Evolutionary conservation across 2,888 invertebrate species (phyloP), one percentile per base, ranked within the genome.

Genomic region (Campoplex capitator): DNA sequence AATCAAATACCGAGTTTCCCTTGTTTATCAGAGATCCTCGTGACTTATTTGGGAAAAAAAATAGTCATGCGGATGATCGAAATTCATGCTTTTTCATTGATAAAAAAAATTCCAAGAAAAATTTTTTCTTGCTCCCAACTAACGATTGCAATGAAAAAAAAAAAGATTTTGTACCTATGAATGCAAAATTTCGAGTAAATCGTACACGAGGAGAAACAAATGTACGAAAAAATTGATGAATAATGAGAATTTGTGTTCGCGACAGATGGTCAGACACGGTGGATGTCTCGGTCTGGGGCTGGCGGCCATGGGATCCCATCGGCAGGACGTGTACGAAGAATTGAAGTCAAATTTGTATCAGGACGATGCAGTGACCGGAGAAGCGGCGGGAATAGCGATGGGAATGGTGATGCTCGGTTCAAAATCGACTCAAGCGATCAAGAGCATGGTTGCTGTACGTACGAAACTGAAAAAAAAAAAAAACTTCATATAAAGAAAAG

Each of bases 321-420:
- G 99, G 70, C 97, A 98, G 94, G 99, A 99, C 95, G 97, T 99
- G 8, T 99, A 99, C 94, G 99, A 99, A 92, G 98, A 99, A 94
- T 95, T 99, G 13, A 99, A 99, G 94, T 98, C 98, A 93, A 99
- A 99, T 95, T 95, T 99, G 85, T 99, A 99, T 93, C 99, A 99
- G 95, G 99, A 99, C 95, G 99, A 99, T 95, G 99, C 99, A 0
- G 98, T 99, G 0, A 99, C 99, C 38, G 99, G 99, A 45, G 99
- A 99, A 95, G 99, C 99, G 8, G 99, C 99, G 45, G 99, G 99
- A 87, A 98, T 99, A 90, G 99, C 99, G 0, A 99, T 99, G 99
- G 99, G 99, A 71, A 97, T 99, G 96, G 99, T 99, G 0, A 99
- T 99, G 99, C 95, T 99, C 90, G 99, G 99, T 2, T 99, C 99